A percentile compares a stretch with the other conserved stretches of the same genome.
phyloP scores from a whole-genome alignment of 1,140 invertebrate genomes.

The Oncopodura yosiiana region DNA sequence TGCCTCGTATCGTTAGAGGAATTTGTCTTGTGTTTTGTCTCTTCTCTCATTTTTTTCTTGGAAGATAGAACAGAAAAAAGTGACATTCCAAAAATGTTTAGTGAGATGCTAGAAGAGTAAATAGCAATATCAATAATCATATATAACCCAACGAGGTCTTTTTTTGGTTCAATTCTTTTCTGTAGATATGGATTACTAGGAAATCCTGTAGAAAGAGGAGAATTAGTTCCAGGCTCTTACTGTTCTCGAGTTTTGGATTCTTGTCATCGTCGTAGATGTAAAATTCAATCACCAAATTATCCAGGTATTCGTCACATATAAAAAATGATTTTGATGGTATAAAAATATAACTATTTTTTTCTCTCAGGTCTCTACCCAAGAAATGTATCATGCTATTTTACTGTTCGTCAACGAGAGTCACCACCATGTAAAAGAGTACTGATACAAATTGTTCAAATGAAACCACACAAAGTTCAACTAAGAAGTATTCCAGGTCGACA shows the following conservation, averaged over 20 bases:
- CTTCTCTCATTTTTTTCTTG: too few relatives aligned
- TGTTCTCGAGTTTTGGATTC: constrained; percentile 80
- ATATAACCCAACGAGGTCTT: background rate
- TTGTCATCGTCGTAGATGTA: constrained; percentile 73
- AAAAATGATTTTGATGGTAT: too few relatives aligned
- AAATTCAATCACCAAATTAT: constrained; percentile 81
- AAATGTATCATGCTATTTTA: constrained; percentile 79
- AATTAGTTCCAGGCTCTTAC: constrained; percentile 76
- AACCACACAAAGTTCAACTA: constrained; percentile 61
- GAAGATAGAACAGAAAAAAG: too few relatives aligned
- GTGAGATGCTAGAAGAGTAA: too few relatives aligned
- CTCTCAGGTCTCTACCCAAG: constrained; percentile 81
- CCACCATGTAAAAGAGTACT: constrained; percentile 71
- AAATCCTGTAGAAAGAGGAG: constrained; percentile 51
- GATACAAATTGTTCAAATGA: constrained; percentile 61
- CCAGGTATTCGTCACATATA: too few relatives aligned
- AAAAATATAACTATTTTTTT: too few relatives aligned
- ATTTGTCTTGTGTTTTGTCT: too few relatives aligned
- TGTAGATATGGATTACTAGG: constrained; percentile 24
- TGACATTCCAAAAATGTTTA: too few relatives aligned
- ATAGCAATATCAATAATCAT: too few relatives aligned
- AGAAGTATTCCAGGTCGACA: constrained; percentile 64
- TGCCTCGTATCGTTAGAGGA: too few relatives aligned
- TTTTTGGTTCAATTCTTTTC: background rate
- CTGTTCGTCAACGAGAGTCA: constrained; percentile 69